Evolutionary conservation across 2,113 vertebrate genomes (phyloP).

Genomic region (Nesoenas mayeri): DNA sequence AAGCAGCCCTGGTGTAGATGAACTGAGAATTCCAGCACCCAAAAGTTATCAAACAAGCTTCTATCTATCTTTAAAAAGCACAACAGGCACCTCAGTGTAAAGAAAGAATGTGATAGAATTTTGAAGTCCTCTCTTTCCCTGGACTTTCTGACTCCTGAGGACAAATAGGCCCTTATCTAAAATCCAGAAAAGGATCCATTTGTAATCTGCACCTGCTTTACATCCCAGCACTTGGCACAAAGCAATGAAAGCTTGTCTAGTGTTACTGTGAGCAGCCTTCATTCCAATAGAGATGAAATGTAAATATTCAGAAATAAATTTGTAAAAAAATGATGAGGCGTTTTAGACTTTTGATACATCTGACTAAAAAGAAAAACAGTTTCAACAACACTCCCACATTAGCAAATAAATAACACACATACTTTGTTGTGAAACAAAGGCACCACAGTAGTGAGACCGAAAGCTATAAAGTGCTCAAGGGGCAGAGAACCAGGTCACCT

Average conservation of each 20-base stretch:
- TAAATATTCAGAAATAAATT: slow-evolving; percentile 10
- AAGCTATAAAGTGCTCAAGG: neutral
- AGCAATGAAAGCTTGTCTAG: slow-evolving; percentile 36
- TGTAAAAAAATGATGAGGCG: neutral
- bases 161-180: slow-evolving; percentile 48
- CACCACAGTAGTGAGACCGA: neutral
- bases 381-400: neutral
- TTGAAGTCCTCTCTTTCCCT: slow-evolving; percentile 16
- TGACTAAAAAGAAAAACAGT: neutral
- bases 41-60: neutral
- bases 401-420: neutral
- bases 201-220: slow-evolving; percentile 54
- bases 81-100: slow-evolving; percentile 55
- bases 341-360: neutral
- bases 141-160: slow-evolving; percentile 18
- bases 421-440: neutral
- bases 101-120: slow-evolving; percentile 33
- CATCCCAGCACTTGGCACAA: slow-evolving; percentile 14
- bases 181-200: slow-evolving; percentile 12
- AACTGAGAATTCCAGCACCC: neutral
- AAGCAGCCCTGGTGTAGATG: neutral
- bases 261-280: neutral
- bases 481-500: slow-evolving; percentile 47
- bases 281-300: neutral
- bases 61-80: slow-evolving; percentile 48